Base-by-base conservation (phyloP, 2,797 vertebrate species). In the Manis javanica region DNA sequence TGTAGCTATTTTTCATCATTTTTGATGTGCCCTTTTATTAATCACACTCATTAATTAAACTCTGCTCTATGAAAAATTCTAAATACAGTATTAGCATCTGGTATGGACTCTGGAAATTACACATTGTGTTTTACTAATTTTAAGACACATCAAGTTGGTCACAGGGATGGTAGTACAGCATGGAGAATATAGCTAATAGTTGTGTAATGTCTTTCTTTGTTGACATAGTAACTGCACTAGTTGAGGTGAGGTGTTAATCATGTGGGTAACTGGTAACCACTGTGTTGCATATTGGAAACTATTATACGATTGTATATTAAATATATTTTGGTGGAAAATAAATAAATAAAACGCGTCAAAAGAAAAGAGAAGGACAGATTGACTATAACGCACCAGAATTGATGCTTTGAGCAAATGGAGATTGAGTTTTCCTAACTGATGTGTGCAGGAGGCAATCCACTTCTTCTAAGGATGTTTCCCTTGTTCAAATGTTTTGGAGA, bases 21-120 rank as follows among this genome's bases (percentile, higher is more conserved):
- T 91, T 31, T 69, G 61, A 95, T 87, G 10, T 93, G 68, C 61
- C 6, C 87, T 92, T 93, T 91, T 85, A 49, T 72, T 29, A 53
- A 57, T 78, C 61, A 16, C 10, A 68, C 23, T 66, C n/a, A 39
- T 72, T 89, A 72, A 64, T 92, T 87, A 83, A 87, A 86, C 51
- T 77, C 68, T 94, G 7, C 13, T 39, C 55, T 18, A 87, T 39
- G 7, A 23, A 26, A 85, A 77, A 34, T 42, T 63, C 31, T 66
- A 37, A 53, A 63, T 42, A 31, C 12, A 81, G 5, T 5, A 49
- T 71, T 53, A 46, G n/a, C 13, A 55, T 59, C 63, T 86, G 51
- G 84, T 15, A 59, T 85, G 74, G 42, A 72, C 49, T 90, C 34
- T 78, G n/a, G 7, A 83, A 86, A 66, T 83, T 53, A 61, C 15